Evolutionary conservation across 2,113 vertebrate genomes (phyloP).

Genomic region (Artemisiospiza belli): DNA sequence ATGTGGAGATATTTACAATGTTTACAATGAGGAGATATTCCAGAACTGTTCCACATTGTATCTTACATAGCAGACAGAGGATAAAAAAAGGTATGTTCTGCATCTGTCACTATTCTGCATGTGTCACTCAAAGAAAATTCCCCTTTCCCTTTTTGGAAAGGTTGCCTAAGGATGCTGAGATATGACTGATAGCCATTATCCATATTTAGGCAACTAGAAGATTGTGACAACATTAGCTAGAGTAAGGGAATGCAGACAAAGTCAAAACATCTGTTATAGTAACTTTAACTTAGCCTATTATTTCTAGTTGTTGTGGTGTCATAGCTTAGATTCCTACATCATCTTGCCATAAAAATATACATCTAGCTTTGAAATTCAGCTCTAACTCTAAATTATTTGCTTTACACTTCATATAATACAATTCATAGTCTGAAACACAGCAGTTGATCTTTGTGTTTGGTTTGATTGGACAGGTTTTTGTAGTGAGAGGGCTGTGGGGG

Average conservation of each 20-base stretch:
- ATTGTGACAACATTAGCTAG: constrained; percentile 31
- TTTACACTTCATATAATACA: not conserved
- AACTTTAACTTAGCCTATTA: not conserved
- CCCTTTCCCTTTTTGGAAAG: not conserved
- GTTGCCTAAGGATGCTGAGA: not conserved
- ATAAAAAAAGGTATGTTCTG: not conserved
- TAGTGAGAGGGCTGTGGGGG: fast-evolving
- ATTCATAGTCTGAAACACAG: not conserved
- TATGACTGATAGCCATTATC: constrained; percentile 28
- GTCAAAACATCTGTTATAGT: constrained; percentile 26
- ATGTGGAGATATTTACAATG: not conserved
- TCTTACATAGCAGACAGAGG: not conserved
- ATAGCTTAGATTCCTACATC: not conserved
- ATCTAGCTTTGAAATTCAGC: not conserved
- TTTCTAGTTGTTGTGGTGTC: not conserved
- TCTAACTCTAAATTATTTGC: not conserved
- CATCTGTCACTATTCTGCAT: constrained; percentile 9
- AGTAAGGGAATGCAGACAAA: constrained; percentile 22
- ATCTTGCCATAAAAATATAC: not conserved
- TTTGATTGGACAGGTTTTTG: not conserved
- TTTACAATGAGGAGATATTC: not conserved
- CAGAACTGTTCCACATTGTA: not conserved
- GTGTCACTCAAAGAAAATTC: constrained; percentile 41
- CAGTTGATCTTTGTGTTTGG: not conserved
- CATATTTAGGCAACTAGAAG: constrained; percentile 36